Evolutionary conservation across 2,888 invertebrate genomes (phyloP), one percentile per base, ranked within the genome.

Genomic region (Venustoraphidia nigricollis): DNA sequence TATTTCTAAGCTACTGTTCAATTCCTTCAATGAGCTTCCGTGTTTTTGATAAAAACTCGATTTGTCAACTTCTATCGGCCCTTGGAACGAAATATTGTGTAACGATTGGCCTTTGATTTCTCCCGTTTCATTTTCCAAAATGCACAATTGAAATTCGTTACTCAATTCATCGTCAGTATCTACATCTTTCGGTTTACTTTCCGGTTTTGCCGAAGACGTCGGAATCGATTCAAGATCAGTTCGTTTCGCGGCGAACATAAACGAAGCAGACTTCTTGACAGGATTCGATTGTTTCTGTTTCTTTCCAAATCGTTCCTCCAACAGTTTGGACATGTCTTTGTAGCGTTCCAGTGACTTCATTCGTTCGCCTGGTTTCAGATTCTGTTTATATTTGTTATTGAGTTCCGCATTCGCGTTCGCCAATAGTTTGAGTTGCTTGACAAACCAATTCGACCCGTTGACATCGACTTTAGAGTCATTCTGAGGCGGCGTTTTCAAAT

Each of bases 261-360:
- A 64, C 54, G 64, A 64, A 34, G 64, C 64, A 1, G 63, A 63
- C 52, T 64, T 64, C 52, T 64, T 65, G 14, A 64, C 64, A 3
- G 63, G 64, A 50, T 64, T 64, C 49, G 62, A 60, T 41, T 60
- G 61, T 42, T 61, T 62, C 39, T 37, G 27, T 47, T n/a, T 17
- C 48, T 59, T 59, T 14, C 81, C 79, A 53, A 81, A 81, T 56
- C 75, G 72, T 55, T 81, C 81, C 60, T 81, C 80, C 52, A 81
- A 72, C 49, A 81, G 65, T 59, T 81, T 81, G 5, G 81, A 75
- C 81, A 81, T 81, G 55, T 81, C 81, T 60, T 80, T 79, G 53
- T 81, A 81, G 43, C 81, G 68, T 58, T 81, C 81, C 62, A 81
- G 80, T 51, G 80, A 81, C 64, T 77, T 76, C 54, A 79, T 76